These are phyloP conservation scores for Probosciger aterrimus DNA, from an alignment of 2,113 vertebrate genomes.

Conservation along the genomic window DNA sequence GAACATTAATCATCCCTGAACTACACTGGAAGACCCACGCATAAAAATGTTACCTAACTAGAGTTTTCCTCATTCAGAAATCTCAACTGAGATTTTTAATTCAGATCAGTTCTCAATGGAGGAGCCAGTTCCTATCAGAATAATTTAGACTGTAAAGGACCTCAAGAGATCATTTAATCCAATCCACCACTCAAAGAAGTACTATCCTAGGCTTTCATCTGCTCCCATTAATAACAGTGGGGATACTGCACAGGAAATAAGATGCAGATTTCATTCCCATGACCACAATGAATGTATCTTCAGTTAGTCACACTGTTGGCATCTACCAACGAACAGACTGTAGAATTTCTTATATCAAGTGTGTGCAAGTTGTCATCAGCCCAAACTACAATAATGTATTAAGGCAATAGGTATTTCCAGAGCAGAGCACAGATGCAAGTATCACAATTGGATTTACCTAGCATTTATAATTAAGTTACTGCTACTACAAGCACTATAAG, in stretches of 20 bases:
- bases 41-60: not conserved
- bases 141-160: not conserved
- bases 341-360: not conserved
- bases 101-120: not conserved
- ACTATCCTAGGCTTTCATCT: not conserved
- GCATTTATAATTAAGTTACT: not conserved
- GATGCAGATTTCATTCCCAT: not conserved
- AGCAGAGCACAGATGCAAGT: not conserved
- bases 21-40: not conserved
- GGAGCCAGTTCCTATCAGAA: not conserved
- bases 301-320: not conserved
- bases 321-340: not conserved
- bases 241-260: not conserved
- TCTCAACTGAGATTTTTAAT: not conserved
- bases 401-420: not conserved
- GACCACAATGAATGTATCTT: not conserved
- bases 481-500: not conserved
- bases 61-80: not conserved
- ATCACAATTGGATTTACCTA: not conserved
- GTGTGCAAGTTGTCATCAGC: not conserved
- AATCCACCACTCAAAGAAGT: not conserved
- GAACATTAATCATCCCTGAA: not conserved
- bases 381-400: not conserved
- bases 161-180: not conserved
- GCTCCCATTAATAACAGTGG: not conserved